Base-by-base conservation (phyloP, 2,888 invertebrate genomes). In the Orthosia cruda region DNA sequence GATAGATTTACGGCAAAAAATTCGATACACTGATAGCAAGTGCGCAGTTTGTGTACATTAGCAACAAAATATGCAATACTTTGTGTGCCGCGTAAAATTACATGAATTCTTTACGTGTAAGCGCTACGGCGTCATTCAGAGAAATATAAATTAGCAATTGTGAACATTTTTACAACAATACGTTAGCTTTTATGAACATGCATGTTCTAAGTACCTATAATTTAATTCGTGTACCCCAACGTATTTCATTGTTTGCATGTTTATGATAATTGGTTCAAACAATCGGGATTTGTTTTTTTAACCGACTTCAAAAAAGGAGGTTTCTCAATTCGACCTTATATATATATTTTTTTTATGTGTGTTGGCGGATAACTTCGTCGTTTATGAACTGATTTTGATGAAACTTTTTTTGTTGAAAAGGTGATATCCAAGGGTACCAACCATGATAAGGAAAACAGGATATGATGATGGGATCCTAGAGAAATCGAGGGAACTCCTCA, bases 1-100 rank as follows among this genome's bases (percentile, higher is more conserved):
- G 63, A 55, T 82, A 63, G 71, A 66, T 58, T 47, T 54, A 67
- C 45, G 70, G 62, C 62, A 62, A 84, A 72, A 69, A 73, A 76
- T 81, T 76, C 63, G 70, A 74, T 74, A 74, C 66, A 57, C 71
- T 65, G 73, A 65, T 84, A 82, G 66, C 64, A 71, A 82, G 69
- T 74, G 81, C 85, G 86, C 73, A 85, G 68, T 83, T 83, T 86
- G 83, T 85, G 74, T 85, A 85, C 71, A 71, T 74, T 75, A 73
- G 68, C 70, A 68, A 85, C 68, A 61, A 77, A 55, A 68, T 70
- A 59, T 73, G 61, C 72, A 62, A 61, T 18, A 65, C 16, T 45
- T 74, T 15, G 49, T 20, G 40, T 64, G 1, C 63, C 54, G 47
- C 45, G 67, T 55, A 50, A 54, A 75, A 59, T 66, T 49, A 57